Base-by-base conservation (phyloP, 2,797 vertebrate genomes). In the Sebastes itinus region DNA sequence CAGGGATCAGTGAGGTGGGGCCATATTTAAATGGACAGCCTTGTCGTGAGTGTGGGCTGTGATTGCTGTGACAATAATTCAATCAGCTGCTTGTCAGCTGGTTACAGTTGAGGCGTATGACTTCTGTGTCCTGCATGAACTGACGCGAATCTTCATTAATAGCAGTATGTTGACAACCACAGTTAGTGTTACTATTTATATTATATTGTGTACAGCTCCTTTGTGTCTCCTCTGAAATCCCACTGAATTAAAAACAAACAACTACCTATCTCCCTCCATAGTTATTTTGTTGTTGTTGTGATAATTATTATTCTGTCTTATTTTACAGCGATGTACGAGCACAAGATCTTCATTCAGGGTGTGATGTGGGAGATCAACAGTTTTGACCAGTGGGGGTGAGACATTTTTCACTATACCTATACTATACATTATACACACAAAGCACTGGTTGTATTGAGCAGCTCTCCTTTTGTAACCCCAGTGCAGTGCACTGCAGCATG, bases 321-420 rank as follows among this genome's bases (percentile, higher is more conserved):
- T 78, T 75, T 78, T 58, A 35, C 89, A 97, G 98, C 98, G 2
- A 96, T 99, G 97, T 99, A 99, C 54, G 98, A 99, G 75, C 99
- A 99, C 93, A 99, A 99, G 96, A 99, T 99, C 95, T 99, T 99
- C 86, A 92, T 99, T 81, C 99, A 99, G 95, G 99, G 98, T 30
- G 28, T 97, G 49, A 95, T 99, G 88, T 99, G 99, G 99, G 98
- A 99, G 82, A 97, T 99, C 91, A 99, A 99, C 96, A 99, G 98
- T 87, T 99, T 98, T 56, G 99, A 99, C 93, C 99, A 99, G 92
- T 99, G 99, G 98, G 99, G 98, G 98, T 99, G 92, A 98, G 98
- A 87, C 38, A 18, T 1, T 58, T 62, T 33, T 71, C 13, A 33
- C 56, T 11, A 25, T 6, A 38, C 35, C 20, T 23, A 58, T 22